Percentiles rank a stretch among this genome's conserved stretches.
phyloP scores from a whole-genome alignment of 2,797 vertebrate species.

The Cichlasoma orientale region DNA sequence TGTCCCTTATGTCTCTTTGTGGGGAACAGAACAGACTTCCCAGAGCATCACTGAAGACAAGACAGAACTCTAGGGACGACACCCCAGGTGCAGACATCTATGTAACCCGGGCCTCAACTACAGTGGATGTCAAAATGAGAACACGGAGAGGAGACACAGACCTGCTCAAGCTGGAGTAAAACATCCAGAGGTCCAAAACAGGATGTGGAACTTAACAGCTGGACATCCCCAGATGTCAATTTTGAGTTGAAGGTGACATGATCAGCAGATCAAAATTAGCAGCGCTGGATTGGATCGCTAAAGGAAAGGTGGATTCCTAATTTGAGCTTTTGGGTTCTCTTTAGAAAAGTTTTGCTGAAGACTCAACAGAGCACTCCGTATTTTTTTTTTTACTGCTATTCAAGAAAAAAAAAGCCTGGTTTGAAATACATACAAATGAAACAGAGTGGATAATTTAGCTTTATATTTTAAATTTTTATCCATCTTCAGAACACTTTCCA shows the following conservation, averaged over 20 bases:
- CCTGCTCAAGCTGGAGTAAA: conserved; percentile 59
- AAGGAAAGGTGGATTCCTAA: conserved; percentile 71
- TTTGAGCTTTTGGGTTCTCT: conserved; percentile 62
- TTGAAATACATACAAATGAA: conserved; percentile 35
- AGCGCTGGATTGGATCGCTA: conserved; percentile 53
- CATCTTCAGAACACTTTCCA: conserved; percentile 52
- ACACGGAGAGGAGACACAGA: conserved; percentile 40
- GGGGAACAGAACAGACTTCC: conserved; percentile 77
- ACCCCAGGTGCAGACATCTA: conserved; percentile 54
- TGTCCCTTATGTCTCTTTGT: conserved; percentile 84
- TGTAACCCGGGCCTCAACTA: conserved; percentile 48
- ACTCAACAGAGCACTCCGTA: conserved; percentile 36
- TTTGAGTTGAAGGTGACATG: conserved; percentile 56
- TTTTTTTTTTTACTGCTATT: conserved; percentile 38
- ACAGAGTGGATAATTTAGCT: conserved; percentile 45
- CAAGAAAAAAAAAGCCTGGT: conserved; percentile 23
- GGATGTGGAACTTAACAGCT: conserved; percentile 61
- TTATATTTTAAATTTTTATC: conserved; percentile 36
- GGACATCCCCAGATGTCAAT: conserved; percentile 65
- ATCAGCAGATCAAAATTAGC: conserved; percentile 50
- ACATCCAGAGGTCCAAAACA: conserved; percentile 52
- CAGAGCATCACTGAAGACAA: conserved; percentile 74
- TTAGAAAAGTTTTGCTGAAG: conserved; percentile 67
- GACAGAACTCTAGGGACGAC: conserved; percentile 69
- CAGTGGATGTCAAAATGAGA: conserved; percentile 49